These are phyloP conservation scores for Bombus picipes DNA, from an alignment of 1,140 invertebrate species.

Conservation along the genomic window DNA sequence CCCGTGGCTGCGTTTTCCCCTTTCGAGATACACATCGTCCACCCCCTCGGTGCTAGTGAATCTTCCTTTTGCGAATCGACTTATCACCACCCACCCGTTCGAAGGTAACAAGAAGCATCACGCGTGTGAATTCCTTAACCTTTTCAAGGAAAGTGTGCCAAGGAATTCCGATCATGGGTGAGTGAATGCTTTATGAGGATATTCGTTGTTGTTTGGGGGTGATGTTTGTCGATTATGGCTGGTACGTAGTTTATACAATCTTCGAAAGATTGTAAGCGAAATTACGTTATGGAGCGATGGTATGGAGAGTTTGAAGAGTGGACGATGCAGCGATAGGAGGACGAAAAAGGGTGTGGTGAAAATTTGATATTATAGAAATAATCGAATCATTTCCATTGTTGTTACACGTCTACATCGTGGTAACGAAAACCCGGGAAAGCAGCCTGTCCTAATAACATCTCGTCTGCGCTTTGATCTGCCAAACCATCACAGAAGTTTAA, in stretches of 20 bases:
- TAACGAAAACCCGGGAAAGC: background rate
- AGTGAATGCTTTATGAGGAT: too few relatives aligned
- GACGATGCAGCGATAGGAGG: too few relatives aligned
- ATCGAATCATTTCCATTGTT: too few relatives aligned
- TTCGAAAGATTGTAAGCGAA: background rate
- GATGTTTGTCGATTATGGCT: too few relatives aligned
- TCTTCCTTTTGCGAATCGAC: constrained; percentile 4
- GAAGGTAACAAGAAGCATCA: background rate
- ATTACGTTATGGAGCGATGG: background rate
- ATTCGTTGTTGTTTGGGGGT: background rate
- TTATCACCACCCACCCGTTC: background rate
- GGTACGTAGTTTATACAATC: background rate
- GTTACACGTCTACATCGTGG: background rate
- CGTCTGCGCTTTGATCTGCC: background rate
- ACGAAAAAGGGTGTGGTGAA: too few relatives aligned
- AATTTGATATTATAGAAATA: too few relatives aligned
- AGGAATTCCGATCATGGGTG: too few relatives aligned
- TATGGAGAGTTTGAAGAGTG: too few relatives aligned
- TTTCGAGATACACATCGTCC: constrained; percentile 1
- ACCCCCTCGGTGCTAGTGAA: background rate
- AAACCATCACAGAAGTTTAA: background rate
- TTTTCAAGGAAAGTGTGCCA: background rate
- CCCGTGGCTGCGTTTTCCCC: background rate
- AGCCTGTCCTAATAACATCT: background rate
- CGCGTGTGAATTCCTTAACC: constrained; percentile 12